Conservation (phyloP, 2,113 vertebrate genomes). For the Hippocampus mohnikei region DNA sequence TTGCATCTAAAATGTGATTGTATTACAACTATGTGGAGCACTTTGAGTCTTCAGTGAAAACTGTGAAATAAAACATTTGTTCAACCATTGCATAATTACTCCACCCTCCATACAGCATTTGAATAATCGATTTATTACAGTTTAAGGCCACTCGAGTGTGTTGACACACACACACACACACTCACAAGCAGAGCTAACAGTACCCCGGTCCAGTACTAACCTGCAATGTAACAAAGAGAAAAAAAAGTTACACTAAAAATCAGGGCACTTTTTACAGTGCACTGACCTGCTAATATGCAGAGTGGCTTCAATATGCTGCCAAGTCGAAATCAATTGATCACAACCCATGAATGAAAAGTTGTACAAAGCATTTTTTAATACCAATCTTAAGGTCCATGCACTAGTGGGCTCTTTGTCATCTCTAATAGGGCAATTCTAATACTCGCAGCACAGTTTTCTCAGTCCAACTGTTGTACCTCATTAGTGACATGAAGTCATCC, state of each 20-base stretch:
- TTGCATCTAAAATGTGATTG: background rate
- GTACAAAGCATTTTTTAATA: background rate
- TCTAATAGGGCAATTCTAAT: too few relatives aligned
- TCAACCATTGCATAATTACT: background rate
- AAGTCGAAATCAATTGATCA: background rate
- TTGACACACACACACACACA: slow-evolving; percentile 6
- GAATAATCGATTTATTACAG: slow-evolving; percentile 66
- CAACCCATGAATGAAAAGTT: background rate
- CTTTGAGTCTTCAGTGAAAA: background rate
- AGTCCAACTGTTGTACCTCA: too few relatives aligned
- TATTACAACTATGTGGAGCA: background rate
- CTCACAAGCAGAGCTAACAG: background rate
- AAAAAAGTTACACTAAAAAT: background rate
- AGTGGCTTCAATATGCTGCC: background rate
- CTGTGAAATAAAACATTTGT: background rate
- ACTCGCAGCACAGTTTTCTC: too few relatives aligned
- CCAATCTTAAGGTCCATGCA: background rate
- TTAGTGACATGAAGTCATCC: too few relatives aligned
- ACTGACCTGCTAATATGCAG: background rate
- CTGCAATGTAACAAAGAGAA: background rate
- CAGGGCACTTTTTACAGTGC: background rate
- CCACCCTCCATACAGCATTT: background rate
- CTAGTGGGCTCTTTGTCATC: background rate
- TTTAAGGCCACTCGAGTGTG: slow-evolving; percentile 75
- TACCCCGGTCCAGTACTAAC: slow-evolving; percentile 11